Evolutionary conservation across 2,888 invertebrate species (phyloP).

Genomic region (Drosophila flavopinicola): DNA sequence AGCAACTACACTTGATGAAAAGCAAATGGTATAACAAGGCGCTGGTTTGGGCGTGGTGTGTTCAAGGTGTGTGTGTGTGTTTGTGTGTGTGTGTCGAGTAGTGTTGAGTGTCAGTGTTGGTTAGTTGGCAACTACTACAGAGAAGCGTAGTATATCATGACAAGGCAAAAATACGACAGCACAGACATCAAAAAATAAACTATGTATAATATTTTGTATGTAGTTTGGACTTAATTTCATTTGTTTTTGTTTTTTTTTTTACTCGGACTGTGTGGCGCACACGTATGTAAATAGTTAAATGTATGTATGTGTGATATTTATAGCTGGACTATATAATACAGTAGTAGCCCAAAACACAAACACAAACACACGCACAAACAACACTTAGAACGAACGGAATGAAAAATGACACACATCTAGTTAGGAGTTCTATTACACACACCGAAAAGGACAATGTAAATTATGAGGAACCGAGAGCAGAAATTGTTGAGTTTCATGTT

Average conservation of each 20-base stretch:
- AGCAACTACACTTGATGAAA: constrained; percentile 75
- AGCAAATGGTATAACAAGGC: constrained; percentile 64
- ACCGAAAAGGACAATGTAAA: constrained; percentile 59
- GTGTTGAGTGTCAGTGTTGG: constrained; percentile 19
- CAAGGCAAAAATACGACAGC: constrained; percentile 63
- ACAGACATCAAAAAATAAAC: constrained; percentile 58
- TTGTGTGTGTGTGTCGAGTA: constrained; percentile 17
- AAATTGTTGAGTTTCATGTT: constrained; percentile 82
- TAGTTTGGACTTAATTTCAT: constrained; percentile 51
- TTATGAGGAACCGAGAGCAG: constrained; percentile 72
- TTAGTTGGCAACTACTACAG: constrained; percentile 50
- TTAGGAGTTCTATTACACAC: constrained; percentile 50
- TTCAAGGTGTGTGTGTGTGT: constrained; percentile 40
- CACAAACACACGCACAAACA: constrained; percentile 48
- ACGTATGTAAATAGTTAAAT: constrained; percentile 40
- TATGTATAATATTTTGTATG: constrained; percentile 59
- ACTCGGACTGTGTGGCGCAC: constrained; percentile 13
- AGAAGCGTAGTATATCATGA: constrained; percentile 70
- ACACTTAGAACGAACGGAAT: constrained; percentile 53
- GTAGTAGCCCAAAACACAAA: constrained; percentile 39
- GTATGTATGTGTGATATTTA: constrained; percentile 37
- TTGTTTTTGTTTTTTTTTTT: constrained; percentile 40
- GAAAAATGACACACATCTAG: constrained; percentile 65
- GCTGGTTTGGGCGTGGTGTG: constrained; percentile 48
- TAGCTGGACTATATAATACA: constrained; percentile 51